These are phyloP conservation scores for Xylota segnis DNA, from an alignment of 2,888 invertebrate genomes.

Conservation along the genomic window DNA sequence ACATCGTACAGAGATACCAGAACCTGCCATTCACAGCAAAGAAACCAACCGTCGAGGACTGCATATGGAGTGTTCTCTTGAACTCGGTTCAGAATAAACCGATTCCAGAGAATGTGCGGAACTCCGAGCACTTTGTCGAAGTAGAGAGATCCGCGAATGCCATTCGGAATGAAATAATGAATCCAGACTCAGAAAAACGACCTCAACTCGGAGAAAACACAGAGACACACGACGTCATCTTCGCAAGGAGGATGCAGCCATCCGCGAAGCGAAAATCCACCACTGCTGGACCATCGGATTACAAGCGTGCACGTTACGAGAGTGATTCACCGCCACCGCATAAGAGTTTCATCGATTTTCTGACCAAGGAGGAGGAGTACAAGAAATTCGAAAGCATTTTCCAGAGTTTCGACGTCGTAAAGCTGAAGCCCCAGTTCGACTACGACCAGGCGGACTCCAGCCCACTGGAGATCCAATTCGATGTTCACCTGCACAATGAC, in stretches of 20 bases:
- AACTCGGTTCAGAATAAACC: constrained; percentile 78
- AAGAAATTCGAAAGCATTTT: constrained; percentile 79
- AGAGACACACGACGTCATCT: not conserved
- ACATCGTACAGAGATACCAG: constrained; percentile 80
- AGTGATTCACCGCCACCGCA: not conserved
- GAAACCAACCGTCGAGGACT: constrained; percentile 78
- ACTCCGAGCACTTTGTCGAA: constrained; percentile 76
- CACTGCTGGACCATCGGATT: not conserved
- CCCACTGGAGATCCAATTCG: constrained; percentile 80
- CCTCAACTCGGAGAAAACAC: not conserved
- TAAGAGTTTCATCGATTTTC: constrained; percentile 80
- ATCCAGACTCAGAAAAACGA: constrained; percentile 29
- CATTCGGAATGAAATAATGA: constrained; percentile 78
- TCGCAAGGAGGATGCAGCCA: constrained; percentile 52
- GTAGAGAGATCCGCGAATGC: constrained; percentile 77
- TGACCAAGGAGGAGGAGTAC: constrained; percentile 79
- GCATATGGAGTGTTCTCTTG: constrained; percentile 81
- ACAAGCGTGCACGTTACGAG: constrained; percentile 39
- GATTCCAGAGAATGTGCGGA: constrained; percentile 78
- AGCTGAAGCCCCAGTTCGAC: constrained; percentile 71
- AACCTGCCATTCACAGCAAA: constrained; percentile 71
- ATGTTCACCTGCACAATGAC: constrained; percentile 80
- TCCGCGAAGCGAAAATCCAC: constrained; percentile 78
- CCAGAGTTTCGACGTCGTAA: constrained; percentile 80
- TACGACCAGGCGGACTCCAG: constrained; percentile 38